Conservation (phyloP, 2,888 invertebrate genomes). For the Timema podura region DNA sequence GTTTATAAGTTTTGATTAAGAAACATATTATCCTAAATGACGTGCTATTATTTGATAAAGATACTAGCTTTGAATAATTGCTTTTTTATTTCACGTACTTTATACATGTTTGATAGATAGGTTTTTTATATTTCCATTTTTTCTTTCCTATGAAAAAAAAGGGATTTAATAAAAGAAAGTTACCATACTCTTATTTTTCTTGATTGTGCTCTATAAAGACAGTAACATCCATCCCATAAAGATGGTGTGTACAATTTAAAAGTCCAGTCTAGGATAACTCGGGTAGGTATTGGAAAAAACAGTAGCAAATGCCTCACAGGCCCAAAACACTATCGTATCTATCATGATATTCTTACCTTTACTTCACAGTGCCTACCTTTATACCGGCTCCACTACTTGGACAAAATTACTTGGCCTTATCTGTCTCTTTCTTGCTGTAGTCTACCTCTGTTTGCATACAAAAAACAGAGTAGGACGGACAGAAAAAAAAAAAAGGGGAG, state of each 20-base stretch:
- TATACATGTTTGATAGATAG: too few relatives aligned
- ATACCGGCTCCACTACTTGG: slow-evolving; percentile 15
- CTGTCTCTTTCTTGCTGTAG: slow-evolving; percentile 19
- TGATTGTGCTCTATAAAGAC: too few relatives aligned
- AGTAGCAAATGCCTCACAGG: slow-evolving; percentile 27
- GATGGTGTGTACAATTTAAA: slow-evolving; percentile 18
- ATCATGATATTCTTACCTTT: slow-evolving; percentile 23
- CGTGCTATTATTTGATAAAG: too few relatives aligned
- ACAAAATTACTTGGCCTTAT: slow-evolving; percentile 20
- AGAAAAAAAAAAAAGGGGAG: neutral
- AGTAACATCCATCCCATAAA: slow-evolving; percentile 15
- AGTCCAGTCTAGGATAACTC: neutral
- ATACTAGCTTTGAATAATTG: too few relatives aligned
- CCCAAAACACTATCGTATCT: slow-evolving; percentile 27
- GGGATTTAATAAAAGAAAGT: too few relatives aligned
- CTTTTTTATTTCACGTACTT: too few relatives aligned
- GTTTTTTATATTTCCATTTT: too few relatives aligned
- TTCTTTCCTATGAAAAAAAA: too few relatives aligned
- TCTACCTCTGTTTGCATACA: slow-evolving; percentile 18
- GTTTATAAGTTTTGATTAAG: too few relatives aligned
- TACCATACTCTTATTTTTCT: too few relatives aligned
- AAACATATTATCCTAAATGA: too few relatives aligned
- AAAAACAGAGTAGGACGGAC: slow-evolving; percentile 10
- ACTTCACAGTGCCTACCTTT: slow-evolving; percentile 15
- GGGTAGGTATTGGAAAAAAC: slow-evolving; percentile 26